Percentiles rank a stretch among this genome's conserved stretches.
Evolutionary conservation across 2,797 vertebrate genomes (phyloP).

Genomic region (Lates japonicus): DNA sequence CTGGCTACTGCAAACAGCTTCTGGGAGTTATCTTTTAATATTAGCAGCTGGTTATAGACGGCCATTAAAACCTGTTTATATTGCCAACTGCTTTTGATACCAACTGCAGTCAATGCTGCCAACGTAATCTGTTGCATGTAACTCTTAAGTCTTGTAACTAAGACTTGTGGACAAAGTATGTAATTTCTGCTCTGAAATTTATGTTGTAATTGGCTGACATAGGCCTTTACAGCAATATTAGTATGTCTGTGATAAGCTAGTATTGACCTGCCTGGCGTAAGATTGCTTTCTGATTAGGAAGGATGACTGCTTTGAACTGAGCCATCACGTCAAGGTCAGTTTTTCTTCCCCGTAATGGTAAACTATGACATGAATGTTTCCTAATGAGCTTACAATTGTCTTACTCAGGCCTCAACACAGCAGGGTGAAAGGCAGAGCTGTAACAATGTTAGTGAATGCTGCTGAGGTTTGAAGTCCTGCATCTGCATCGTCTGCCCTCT

Average conservation of each 20-base stretch:
- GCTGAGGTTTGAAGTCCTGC: conserved; percentile 51
- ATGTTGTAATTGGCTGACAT: not conserved
- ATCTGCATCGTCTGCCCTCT: conserved; percentile 14
- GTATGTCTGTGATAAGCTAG: not conserved
- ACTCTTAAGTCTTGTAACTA: no score
- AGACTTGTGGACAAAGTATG: no score
- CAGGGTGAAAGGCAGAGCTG: not conserved
- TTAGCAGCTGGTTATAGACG: no score
- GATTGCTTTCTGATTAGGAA: not conserved
- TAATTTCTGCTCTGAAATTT: not conserved
- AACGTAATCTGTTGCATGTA: no score
- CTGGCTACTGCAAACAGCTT: no score
- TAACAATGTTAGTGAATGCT: conserved; percentile 36
- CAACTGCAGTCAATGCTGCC: not conserved
- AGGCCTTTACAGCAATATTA: no score
- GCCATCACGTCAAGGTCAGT: conserved; percentile 27
- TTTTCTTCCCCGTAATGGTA: conserved; percentile 7
- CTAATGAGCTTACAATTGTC: conserved; percentile 2
- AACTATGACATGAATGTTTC: conserved; percentile 23
- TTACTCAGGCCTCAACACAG: not conserved
- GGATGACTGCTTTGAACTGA: not conserved
- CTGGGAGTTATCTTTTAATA: no score
- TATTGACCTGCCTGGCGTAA: not conserved
- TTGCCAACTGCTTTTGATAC: not conserved
- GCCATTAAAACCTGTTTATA: no score